phyloP scores from a whole-genome alignment of 2,888 invertebrate genomes.

The Epinotia ramella region DNA sequence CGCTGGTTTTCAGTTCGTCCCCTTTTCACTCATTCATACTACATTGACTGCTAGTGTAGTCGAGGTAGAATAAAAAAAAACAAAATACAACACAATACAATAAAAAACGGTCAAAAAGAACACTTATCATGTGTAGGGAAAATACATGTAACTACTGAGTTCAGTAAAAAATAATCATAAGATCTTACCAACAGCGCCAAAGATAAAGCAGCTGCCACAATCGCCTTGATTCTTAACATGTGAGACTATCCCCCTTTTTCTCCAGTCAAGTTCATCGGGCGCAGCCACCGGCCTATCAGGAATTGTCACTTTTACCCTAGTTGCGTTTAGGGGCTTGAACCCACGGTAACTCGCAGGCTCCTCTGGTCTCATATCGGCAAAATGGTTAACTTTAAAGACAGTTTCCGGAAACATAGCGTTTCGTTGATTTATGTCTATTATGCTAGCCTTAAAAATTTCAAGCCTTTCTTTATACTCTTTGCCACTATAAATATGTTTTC shows the following conservation, averaged over 20 bases:
- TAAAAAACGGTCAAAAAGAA: too few species aligned
- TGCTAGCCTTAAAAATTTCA: slow-evolving; percentile 9
- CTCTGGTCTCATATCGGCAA: slow-evolving; percentile 18
- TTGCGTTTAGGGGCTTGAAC: not conserved
- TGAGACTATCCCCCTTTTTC: not conserved
- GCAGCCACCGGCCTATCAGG: not conserved
- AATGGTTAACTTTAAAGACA: not conserved
- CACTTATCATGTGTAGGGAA: too few species aligned
- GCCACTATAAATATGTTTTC: slow-evolving; percentile 12
- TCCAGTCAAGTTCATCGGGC: not conserved
- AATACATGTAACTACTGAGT: too few species aligned
- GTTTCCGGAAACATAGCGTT: slow-evolving; percentile 2
- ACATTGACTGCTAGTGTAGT: too few species aligned
- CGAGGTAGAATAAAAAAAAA: too few species aligned
- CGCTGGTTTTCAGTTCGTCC: too few species aligned
- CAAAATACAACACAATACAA: too few species aligned
- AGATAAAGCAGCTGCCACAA: slow-evolving; percentile 93
- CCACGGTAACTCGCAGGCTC: not conserved
- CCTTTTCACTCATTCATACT: too few species aligned
- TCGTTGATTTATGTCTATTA: slow-evolving; percentile 7
- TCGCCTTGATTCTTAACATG: slow-evolving; percentile 90
- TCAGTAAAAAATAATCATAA: too few species aligned
- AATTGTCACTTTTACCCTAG: not conserved
- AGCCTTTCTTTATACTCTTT: slow-evolving; percentile 19
- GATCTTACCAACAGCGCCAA: slow-evolving; percentile 45